Conservation (phyloP, 1,140 invertebrate genomes). For the Caenorhabditis elegans region DNA sequence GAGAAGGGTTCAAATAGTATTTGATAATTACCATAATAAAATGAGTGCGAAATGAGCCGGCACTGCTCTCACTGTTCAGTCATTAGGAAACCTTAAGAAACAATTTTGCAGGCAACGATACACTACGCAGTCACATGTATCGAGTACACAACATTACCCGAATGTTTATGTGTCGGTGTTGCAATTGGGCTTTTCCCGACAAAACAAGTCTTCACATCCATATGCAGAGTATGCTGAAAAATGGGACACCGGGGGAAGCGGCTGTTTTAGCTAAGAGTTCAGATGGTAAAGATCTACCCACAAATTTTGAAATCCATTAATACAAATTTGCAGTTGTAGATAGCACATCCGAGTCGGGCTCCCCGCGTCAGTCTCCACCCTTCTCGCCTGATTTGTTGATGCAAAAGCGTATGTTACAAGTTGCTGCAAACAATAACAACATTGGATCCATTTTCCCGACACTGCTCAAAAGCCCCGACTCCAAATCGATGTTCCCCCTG, state of each 20-base stretch:
- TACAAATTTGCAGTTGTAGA: neutral
- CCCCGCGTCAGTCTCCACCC: neutral
- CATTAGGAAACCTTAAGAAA: conserved; percentile 16
- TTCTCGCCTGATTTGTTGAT: neutral
- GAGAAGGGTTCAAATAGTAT: neutral
- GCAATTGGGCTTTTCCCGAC: conserved; percentile 55
- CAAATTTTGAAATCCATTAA: neutral
- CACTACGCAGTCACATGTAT: conserved; percentile 55
- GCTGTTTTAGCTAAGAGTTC: conserved; percentile 50
- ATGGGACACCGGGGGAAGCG: conserved; percentile 52
- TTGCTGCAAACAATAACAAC: conserved; percentile 22
- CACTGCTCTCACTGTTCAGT: neutral
- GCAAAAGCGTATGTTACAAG: neutral
- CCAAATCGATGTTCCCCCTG: neutral
- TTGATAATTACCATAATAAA: conserved; percentile 27
- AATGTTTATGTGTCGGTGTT: conserved; percentile 56
- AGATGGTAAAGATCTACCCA: conserved; percentile 23
- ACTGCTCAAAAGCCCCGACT: conserved; percentile 2
- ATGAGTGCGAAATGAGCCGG: neutral
- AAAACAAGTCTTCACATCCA: conserved; percentile 54
- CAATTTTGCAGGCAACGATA: conserved; percentile 52
- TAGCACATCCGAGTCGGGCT: neutral
- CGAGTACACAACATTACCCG: conserved; percentile 51
- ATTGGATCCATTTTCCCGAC: conserved; percentile 34
- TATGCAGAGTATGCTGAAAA: conserved; percentile 53